Percentiles rank a stretch among this genome's conserved stretches.
Conservation (phyloP, 2,888 invertebrate species). For the Pardosa pseudoannulata region DNA sequence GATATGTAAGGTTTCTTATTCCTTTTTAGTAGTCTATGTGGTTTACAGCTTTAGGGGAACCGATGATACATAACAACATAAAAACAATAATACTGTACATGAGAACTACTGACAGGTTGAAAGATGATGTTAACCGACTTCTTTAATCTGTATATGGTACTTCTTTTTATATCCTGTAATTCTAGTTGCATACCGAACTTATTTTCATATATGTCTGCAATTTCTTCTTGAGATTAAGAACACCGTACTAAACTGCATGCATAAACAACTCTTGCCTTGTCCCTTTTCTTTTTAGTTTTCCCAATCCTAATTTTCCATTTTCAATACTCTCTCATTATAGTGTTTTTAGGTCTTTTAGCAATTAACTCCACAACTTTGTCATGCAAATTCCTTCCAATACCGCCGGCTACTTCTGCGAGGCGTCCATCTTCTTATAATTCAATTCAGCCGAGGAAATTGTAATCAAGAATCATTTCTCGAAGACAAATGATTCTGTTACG, state of each 20-base stretch:
- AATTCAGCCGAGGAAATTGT: conserved; percentile 29
- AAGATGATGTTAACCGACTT: no score
- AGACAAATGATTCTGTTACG: conserved; percentile 53
- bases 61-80: no score
- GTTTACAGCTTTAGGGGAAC: no score
- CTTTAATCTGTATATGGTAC: no score
- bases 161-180: no score
- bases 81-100: no score
- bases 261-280: neutral
- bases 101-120: no score
- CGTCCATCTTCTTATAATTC: conserved; percentile 22
- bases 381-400: neutral
- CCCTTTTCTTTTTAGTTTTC: neutral
- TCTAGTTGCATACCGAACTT: no score
- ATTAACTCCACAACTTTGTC: neutral
- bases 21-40: no score
- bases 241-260: neutral
- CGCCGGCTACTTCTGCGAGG: neutral
- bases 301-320: neutral
- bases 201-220: no score
- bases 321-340: neutral
- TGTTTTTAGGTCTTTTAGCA: neutral
- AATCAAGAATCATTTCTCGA: conserved; percentile 42
- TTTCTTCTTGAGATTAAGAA: neutral
- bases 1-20: no score